Conservation (phyloP, 2,113 vertebrate genomes). For the Nestor notabilis region DNA sequence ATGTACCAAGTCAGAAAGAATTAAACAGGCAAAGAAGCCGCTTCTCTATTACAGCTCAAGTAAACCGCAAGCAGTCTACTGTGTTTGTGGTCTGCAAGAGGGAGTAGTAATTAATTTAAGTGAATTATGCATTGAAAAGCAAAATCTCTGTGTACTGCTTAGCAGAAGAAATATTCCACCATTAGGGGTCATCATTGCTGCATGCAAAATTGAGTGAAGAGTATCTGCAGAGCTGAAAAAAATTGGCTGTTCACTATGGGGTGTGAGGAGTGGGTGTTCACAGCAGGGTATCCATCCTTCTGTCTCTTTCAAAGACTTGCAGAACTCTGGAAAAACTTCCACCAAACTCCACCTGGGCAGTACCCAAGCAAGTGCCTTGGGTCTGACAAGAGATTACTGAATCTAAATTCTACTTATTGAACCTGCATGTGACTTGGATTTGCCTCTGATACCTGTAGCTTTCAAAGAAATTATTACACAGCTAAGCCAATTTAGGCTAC, state of each 20-base stretch:
- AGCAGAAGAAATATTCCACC: slow-evolving; percentile 6
- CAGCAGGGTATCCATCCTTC: not conserved
- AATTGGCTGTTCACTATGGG: not conserved
- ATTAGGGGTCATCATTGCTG: slow-evolving; percentile 55
- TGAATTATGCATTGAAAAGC: not conserved
- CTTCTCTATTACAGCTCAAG: not conserved
- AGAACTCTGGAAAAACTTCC: not conserved
- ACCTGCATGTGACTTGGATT: not conserved
- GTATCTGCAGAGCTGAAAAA: not conserved
- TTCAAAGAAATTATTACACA: not conserved
- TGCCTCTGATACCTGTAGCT: not conserved
- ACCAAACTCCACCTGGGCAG: not conserved
- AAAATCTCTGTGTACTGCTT: not conserved
- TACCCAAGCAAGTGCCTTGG: not conserved
- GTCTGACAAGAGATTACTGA: not conserved
- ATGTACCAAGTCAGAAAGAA: not conserved
- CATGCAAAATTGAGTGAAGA: not conserved
- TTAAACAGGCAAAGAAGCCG: not conserved
- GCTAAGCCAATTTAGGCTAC: not conserved
- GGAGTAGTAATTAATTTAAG: not conserved
- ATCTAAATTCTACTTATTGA: not conserved
- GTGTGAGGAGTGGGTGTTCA: not conserved
- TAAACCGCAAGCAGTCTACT: not conserved
- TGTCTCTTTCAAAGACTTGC: not conserved
- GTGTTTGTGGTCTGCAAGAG: not conserved